Conservation (phyloP, 2,888 invertebrate genomes). For the Pandemis corylana region DNA sequence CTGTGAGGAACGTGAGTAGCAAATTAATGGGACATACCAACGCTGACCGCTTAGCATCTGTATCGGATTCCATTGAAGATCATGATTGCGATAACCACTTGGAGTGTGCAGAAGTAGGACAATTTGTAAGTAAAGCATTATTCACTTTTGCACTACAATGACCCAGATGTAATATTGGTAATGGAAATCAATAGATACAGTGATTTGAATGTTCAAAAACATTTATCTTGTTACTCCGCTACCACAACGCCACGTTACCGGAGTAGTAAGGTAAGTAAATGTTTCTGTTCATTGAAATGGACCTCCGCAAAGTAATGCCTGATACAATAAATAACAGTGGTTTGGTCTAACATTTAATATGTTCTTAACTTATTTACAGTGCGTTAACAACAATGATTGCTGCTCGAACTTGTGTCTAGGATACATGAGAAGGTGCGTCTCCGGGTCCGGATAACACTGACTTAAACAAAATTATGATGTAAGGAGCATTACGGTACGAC, state of each 20-base stretch:
- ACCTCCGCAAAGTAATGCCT: too few species aligned
- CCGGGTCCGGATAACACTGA: conserved; percentile 48
- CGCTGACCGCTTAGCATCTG: conserved; percentile 46
- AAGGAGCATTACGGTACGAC: background rate
- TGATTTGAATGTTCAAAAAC: background rate
- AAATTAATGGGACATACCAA: conserved; percentile 54
- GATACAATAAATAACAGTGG: background rate
- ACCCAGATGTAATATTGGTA: background rate
- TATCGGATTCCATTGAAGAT: conserved; percentile 41
- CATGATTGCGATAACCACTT: conserved; percentile 37
- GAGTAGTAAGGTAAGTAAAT: too few species aligned
- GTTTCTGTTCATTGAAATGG: too few species aligned
- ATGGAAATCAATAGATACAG: background rate
- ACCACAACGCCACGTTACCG: too few species aligned
- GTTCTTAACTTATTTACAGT: conserved; percentile 56
- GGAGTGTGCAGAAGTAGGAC: conserved; percentile 64
- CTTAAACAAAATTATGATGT: background rate
- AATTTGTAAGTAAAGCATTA: conserved; percentile 63
- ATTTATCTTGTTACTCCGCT: too few species aligned
- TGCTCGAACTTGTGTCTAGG: conserved; percentile 66
- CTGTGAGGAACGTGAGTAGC: conserved; percentile 51
- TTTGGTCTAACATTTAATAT: conserved; percentile 12
- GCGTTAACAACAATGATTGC: conserved; percentile 64
- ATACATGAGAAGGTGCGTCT: conserved; percentile 67
- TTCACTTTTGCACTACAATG: background rate